Percentiles rank a stretch among this genome's conserved stretches.
phyloP scores from a whole-genome alignment of 2,797 vertebrate species.

The Sebastes itinus region DNA sequence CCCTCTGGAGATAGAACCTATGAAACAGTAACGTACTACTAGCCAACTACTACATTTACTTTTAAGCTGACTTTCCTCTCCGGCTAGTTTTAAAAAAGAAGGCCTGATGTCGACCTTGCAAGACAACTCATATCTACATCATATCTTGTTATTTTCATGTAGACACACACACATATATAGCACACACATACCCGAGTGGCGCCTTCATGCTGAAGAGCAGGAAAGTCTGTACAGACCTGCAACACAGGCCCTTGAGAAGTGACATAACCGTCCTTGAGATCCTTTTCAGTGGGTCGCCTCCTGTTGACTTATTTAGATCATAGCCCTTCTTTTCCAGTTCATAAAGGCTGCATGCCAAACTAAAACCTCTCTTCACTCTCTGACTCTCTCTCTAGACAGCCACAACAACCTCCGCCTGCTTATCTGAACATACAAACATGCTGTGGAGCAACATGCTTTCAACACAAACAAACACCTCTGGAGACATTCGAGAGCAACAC shows the following conservation, averaged over 20 bases:
- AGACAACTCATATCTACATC: not conserved
- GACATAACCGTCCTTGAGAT: constrained; percentile 24
- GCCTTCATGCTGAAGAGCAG: constrained; percentile 57
- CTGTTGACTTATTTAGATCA: constrained; percentile 4
- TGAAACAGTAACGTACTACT: not conserved
- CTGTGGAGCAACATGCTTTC: not conserved
- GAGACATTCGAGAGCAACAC: not conserved
- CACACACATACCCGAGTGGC: constrained; percentile 43
- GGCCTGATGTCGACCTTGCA: not conserved
- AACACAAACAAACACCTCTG: not conserved
- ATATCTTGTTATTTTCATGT: not conserved
- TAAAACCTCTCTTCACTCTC: not conserved
- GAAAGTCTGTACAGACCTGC: constrained; percentile 36
- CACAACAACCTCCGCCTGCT: constrained; percentile 1
- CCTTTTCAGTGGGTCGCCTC: constrained; percentile 4
- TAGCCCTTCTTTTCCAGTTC: constrained; percentile 7
- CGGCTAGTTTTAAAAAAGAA: not conserved
- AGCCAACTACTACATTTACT: not conserved
- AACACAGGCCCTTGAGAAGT: constrained; percentile 18
- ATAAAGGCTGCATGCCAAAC: constrained; percentile 13
- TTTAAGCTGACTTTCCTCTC: not conserved
- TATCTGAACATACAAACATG: constrained; percentile 20
- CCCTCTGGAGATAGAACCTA: not conserved
- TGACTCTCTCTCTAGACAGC: not conserved
- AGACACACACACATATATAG: not conserved